Evolutionary conservation across 2,113 vertebrate genomes (phyloP).

Genomic region (Cisticola juncidis): DNA sequence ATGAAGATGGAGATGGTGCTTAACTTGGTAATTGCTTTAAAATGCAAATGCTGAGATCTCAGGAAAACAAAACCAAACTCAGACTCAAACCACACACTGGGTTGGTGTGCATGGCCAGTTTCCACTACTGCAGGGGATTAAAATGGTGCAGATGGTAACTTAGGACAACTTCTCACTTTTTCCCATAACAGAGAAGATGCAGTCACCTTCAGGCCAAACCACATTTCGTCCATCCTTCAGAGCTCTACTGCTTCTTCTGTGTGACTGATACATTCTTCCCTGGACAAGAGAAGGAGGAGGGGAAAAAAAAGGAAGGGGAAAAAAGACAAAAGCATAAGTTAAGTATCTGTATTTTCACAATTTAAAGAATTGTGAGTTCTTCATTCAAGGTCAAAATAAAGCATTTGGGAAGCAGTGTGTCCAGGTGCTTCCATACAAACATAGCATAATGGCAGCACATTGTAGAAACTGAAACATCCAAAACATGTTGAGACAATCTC

Average conservation of each 20-base stretch:
- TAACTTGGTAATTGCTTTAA: background rate
- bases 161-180: background rate
- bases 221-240: background rate
- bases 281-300: background rate
- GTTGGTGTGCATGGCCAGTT: background rate
- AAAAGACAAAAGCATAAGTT: background rate
- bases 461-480: background rate
- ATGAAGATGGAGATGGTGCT: background rate
- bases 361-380: background rate
- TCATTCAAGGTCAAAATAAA: background rate
- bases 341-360: background rate
- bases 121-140: background rate
- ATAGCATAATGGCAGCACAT: background rate
- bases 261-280: background rate
- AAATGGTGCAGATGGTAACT: background rate
- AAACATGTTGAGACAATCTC: background rate
- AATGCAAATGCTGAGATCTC: background rate
- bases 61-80: background rate
- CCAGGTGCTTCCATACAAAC: background rate
- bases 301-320: no score
- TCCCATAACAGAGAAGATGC: background rate
- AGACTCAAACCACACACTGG: background rate
- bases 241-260: background rate
- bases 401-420: background rate
- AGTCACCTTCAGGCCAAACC: background rate